Conservation (phyloP, 2,888 invertebrate species). For the Lathronympha strigana region DNA sequence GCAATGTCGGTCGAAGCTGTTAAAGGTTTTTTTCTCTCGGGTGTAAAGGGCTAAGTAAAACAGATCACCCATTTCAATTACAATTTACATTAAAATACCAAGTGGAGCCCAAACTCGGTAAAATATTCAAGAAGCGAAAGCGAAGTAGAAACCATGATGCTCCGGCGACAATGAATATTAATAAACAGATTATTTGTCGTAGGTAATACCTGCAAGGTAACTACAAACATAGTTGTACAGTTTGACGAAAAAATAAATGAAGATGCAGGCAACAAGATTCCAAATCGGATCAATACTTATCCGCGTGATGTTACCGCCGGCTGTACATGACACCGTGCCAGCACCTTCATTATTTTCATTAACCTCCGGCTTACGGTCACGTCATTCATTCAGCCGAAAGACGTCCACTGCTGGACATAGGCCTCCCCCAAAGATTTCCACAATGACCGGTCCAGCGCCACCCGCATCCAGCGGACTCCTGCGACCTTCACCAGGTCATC, state of each 20-base stretch:
- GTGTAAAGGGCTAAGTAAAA: too few relatives aligned
- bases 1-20: too few relatives aligned
- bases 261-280: too few relatives aligned
- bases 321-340: slow-evolving; percentile 13
- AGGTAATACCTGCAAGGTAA: slow-evolving; percentile 25
- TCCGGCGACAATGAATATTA: slow-evolving; percentile 38
- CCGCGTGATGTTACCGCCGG: background rate
- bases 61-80: background rate
- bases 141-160: slow-evolving; percentile 20
- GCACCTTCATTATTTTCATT: slow-evolving; percentile 35
- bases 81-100: slow-evolving; percentile 22
- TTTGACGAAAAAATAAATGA: too few relatives aligned
- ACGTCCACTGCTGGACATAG: too few relatives aligned
- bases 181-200: slow-evolving; percentile 23
- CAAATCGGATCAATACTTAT: background rate
- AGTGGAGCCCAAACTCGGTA: background rate
- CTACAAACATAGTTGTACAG: slow-evolving; percentile 10
- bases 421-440: too few relatives aligned
- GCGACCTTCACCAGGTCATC: too few relatives aligned
- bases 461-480: too few relatives aligned
- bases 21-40: too few relatives aligned
- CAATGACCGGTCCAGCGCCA: too few relatives aligned
- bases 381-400: too few relatives aligned
- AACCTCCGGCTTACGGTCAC: slow-evolving; percentile 14
- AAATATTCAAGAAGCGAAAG: slow-evolving; percentile 22